Evolutionary conservation across 2,888 invertebrate species (phyloP), one percentile per base, ranked within the genome.

Genomic region (Norana najaformis): DNA sequence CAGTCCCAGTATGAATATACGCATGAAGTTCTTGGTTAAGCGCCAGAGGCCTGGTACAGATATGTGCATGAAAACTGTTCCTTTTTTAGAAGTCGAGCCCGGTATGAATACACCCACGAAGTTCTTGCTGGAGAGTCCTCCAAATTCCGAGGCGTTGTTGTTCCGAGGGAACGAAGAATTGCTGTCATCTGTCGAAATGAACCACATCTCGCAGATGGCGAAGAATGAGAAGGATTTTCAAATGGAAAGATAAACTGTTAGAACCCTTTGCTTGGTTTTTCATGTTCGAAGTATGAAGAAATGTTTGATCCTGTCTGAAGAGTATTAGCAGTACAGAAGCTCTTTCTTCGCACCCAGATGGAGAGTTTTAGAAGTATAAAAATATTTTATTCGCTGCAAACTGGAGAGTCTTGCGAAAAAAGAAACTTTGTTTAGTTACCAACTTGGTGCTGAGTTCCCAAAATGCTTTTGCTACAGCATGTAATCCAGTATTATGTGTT

Each of bases 1-100:
- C n/a, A n/a, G n/a, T n/a, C n/a, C n/a, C n/a, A n/a, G n/a, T 98
- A 97, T 94, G 96, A 97, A 92, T 99, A 97, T 95, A 97, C 97
- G 4, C 99, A 99, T 95, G 98, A 98, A 95, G 97, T 99, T 93
- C 95, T 98, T 88, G 95, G 95, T 41, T 96, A 96, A 89, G 96
- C 96, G 35, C 95, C 96, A n/a, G n/a, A n/a, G n/a, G n/a, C n/a
- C n/a, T n/a, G n/a, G n/a, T n/a, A n/a, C n/a, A n/a, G n/a, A n/a
- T n/a, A n/a, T n/a, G n/a, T n/a, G n/a, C n/a, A n/a, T n/a, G n/a
- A n/a, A n/a, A n/a, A n/a, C n/a, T n/a, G n/a, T n/a, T n/a, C n/a
- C n/a, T n/a, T n/a, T 69, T 69, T 69, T n/a, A 69, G 69, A 69
- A 11, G 13, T n/a, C 69, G 69, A 4, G 69, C 69, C 11, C 69